Evolutionary conservation across 2,797 vertebrate genomes (phyloP).

Genomic region (Darevskia mixta): DNA sequence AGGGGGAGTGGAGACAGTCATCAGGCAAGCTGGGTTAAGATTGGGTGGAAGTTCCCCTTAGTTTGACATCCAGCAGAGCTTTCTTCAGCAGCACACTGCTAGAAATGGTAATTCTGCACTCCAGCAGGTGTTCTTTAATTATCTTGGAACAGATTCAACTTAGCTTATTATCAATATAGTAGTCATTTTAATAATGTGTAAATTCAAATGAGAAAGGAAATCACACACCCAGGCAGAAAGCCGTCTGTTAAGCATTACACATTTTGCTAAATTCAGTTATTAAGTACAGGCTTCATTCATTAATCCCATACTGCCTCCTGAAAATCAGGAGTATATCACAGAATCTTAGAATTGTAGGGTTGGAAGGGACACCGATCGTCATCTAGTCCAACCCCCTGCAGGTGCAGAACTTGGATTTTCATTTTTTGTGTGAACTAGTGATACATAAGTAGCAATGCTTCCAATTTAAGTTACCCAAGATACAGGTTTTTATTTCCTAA

Average conservation of each 20-base stretch:
- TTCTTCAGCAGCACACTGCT: not conserved
- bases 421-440: not conserved
- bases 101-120: not conserved
- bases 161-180: not conserved
- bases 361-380: too few relatives aligned
- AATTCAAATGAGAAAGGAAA: accelerated
- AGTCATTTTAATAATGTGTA: not conserved
- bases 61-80: not conserved
- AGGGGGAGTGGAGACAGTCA: constrained; percentile 20
- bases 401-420: not conserved
- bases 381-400: too few relatives aligned
- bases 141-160: constrained; percentile 9
- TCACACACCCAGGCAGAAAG: not conserved
- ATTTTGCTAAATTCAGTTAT: not conserved
- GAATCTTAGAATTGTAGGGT: too few relatives aligned
- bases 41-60: not conserved
- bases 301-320: not conserved
- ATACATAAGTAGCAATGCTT: not conserved
- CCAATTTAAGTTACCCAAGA: not conserved
- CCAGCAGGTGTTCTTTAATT: not conserved
- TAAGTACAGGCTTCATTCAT: not conserved
- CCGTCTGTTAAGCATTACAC: not conserved
- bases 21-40: not conserved
- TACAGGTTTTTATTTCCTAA: not conserved
- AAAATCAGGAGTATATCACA: not conserved